A percentile compares a stretch with the other conserved stretches of the same genome.
phyloP scores from a whole-genome alignment of 2,888 invertebrate genomes.

The Calameuta filiformis region DNA sequence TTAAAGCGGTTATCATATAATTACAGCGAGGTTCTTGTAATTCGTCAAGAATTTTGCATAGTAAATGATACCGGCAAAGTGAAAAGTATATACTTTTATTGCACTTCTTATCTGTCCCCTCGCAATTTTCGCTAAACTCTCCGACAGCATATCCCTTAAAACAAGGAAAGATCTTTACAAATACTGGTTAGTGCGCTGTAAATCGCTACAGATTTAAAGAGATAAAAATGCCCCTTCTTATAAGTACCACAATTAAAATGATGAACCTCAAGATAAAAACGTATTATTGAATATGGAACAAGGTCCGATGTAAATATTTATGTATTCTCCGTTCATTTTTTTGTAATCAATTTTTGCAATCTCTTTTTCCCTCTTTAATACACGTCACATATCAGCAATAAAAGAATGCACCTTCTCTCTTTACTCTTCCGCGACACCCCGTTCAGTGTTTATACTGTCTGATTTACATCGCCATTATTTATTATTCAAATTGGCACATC shows the following conservation, averaged over 20 bases:
- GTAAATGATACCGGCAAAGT: not conserved
- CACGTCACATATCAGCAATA: not conserved
- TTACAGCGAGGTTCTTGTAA: not conserved
- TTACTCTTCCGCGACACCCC: not conserved
- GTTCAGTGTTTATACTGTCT: not conserved
- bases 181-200: not conserved
- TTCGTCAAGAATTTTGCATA: conserved; percentile 1
- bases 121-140: not conserved
- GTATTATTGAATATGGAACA: not conserved
- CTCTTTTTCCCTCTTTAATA: not conserved
- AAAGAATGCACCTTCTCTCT: not conserved
- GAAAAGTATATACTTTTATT: not conserved
- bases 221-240: not conserved
- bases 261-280: not conserved
- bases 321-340: conserved; percentile 41
- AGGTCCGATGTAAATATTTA: not conserved
- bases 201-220: not conserved
- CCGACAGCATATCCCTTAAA: not conserved
- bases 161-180: not conserved
- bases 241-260: not conserved
- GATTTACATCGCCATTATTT: not conserved
- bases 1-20: not conserved
- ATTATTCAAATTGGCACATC: not conserved
- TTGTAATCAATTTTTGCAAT: not conserved
- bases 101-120: not conserved